Evolutionary conservation across 2,888 invertebrate genomes (phyloP).

Genomic region (Cosmorhoe ocellata): DNA sequence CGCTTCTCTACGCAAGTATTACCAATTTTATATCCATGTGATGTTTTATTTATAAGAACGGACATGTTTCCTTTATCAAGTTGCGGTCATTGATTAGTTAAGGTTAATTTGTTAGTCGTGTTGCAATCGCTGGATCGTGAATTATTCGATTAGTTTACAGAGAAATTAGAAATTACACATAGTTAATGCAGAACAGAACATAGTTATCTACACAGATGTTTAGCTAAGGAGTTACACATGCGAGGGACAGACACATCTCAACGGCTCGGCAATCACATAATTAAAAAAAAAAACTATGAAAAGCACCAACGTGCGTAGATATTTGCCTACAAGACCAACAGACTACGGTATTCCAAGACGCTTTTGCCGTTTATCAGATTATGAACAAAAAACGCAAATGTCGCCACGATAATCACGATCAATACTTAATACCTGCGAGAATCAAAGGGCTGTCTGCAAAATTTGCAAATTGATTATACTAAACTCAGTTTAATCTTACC

Average conservation of each 20-base stretch:
- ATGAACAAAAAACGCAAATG: too few species aligned
- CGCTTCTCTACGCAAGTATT: constrained; percentile 25
- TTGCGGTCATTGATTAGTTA: constrained; percentile 44
- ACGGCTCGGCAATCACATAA: background rate
- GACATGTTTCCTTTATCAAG: constrained; percentile 42
- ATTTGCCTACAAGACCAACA: too few species aligned
- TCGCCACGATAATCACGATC: too few species aligned
- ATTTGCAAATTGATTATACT: too few species aligned
- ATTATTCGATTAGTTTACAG: constrained; percentile 57
- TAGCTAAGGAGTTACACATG: constrained; percentile 38
- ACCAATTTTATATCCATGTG: constrained; percentile 30
- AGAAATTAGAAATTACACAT: constrained; percentile 37
- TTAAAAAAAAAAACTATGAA: too few species aligned
- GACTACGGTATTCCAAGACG: too few species aligned
- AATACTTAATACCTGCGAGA: too few species aligned
- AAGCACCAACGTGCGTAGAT: too few species aligned
- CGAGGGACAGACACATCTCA: constrained; percentile 2
- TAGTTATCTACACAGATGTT: constrained; percentile 39
- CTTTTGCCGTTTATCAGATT: too few species aligned
- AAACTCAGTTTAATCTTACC: too few species aligned
- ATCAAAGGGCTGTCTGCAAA: too few species aligned
- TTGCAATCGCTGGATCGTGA: constrained; percentile 60
- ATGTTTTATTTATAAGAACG: constrained; percentile 46
- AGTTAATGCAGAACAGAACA: constrained; percentile 45
- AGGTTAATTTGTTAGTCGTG: constrained; percentile 65